Percentiles rank a stretch among this genome's conserved stretches.
phyloP scores from a whole-genome alignment of 2,797 vertebrate species.

The Syngnathus rostellatus region DNA sequence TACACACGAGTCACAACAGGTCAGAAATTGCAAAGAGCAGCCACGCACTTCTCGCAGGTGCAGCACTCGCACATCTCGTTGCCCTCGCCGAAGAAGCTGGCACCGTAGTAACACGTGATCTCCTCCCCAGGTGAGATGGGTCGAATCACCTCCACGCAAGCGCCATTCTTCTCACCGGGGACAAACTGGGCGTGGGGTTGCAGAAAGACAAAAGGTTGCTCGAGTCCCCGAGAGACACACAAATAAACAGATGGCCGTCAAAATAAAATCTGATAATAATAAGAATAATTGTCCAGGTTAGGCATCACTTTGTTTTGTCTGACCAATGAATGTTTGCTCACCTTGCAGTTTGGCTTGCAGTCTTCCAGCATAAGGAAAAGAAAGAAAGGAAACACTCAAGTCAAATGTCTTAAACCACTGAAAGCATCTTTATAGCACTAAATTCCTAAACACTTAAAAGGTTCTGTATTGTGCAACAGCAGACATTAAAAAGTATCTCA shows the following conservation, averaged over 20 bases:
- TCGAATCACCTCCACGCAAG: constrained; percentile 85
- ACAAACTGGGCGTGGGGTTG: constrained; percentile 71
- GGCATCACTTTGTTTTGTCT: not conserved
- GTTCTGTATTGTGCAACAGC: not conserved
- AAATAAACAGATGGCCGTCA: not conserved
- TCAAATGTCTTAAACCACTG: not conserved
- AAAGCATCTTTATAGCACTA: not conserved
- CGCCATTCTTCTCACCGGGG: constrained; percentile 82
- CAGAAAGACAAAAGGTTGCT: not conserved
- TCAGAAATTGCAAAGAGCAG: not conserved
- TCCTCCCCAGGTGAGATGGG: constrained; percentile 88
- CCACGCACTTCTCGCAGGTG: constrained; percentile 85
- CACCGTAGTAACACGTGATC: constrained; percentile 92
- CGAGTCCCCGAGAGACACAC: not conserved
- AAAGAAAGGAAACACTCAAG: not conserved
- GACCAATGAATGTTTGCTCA: constrained; percentile 40
- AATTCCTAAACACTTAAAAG: not conserved
- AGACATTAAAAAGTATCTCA: not conserved
- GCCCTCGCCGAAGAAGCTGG: constrained; percentile 90
- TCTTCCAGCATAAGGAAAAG: constrained; percentile 57
- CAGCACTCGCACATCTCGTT: constrained; percentile 93
- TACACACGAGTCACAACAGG: not conserved
- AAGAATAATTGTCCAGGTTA: not conserved
- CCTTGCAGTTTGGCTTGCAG: constrained; percentile 92
- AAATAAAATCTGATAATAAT: not conserved